A percentile compares a stretch with the other conserved stretches of the same genome.
Conservation (phyloP, 2,797 vertebrate genomes). For the Liasis olivaceus region DNA sequence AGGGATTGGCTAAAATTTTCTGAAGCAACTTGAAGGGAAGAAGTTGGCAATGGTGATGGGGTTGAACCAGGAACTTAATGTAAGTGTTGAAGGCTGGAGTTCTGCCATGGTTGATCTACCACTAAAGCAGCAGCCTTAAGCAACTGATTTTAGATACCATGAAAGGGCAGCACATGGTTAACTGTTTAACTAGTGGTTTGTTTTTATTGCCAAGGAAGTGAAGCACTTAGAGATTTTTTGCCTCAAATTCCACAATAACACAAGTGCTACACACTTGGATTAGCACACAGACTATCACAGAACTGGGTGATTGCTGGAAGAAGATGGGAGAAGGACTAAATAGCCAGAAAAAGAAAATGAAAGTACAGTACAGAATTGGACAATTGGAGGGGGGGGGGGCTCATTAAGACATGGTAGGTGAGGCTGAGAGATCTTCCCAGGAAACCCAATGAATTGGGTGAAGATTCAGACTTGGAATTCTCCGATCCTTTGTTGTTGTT, state of each 20-base stretch:
- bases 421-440: not conserved
- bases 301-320: no score
- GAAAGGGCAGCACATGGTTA: not conserved
- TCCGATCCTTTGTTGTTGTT: not conserved
- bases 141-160: not conserved
- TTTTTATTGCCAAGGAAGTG: not conserved
- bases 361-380: no score
- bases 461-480: not conserved
- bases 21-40: not conserved
- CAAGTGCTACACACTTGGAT: not conserved
- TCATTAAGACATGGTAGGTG: not conserved
- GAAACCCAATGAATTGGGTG: not conserved
- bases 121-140: not conserved
- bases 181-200: not conserved
- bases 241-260: not conserved
- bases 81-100: not conserved
- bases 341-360: no score
- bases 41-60: not conserved
- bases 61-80: not conserved
- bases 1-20: not conserved
- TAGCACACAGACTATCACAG: not conserved
- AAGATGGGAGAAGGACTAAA: no score
- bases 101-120: not conserved
- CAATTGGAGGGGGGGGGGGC: no score
- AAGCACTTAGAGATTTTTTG: not conserved